phyloP scores from a whole-genome alignment of 2,797 vertebrate species.

The Trematomus bernacchii region DNA sequence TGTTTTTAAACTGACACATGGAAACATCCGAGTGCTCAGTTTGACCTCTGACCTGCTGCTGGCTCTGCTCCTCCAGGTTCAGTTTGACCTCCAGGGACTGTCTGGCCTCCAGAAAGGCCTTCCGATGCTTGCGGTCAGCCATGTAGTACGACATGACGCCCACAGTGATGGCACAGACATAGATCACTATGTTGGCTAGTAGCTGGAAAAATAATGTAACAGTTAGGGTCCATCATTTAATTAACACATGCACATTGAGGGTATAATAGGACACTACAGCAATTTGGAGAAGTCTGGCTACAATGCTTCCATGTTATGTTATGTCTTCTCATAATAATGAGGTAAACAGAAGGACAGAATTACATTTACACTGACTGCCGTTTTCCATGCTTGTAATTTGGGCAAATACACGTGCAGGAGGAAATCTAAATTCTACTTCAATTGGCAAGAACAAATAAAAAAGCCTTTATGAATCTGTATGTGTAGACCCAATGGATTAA shows the following conservation, averaged over 20 bases:
- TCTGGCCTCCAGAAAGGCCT: conserved; percentile 95
- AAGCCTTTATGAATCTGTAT: no score
- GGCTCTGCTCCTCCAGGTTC: conserved; percentile 97
- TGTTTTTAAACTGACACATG: neutral
- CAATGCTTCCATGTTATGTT: neutral
- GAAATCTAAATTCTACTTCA: no score
- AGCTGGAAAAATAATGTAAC: conserved; percentile 79
- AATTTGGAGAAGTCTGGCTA: neutral
- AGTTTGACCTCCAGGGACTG: conserved; percentile 98
- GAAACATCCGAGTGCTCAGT: neutral
- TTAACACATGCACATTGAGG: neutral
- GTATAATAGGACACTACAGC: neutral
- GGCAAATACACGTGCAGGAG: no score
- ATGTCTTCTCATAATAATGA: no score
- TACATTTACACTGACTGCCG: no score
- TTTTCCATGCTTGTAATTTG: no score
- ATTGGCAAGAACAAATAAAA: no score
- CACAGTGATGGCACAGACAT: conserved; percentile 91
- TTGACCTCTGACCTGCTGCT: conserved; percentile 90
- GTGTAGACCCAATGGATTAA: no score
- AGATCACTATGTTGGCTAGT: conserved; percentile 92
- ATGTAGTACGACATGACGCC: conserved; percentile 97
- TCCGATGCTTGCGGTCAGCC: conserved; percentile 96
- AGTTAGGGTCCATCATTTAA: conserved; percentile 11
- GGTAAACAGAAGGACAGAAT: no score